Percentiles rank a stretch among this genome's conserved stretches.
These are phyloP conservation scores for Cotesia glomerata DNA, from an alignment of 1,140 invertebrate species.

Conservation along the genomic window DNA sequence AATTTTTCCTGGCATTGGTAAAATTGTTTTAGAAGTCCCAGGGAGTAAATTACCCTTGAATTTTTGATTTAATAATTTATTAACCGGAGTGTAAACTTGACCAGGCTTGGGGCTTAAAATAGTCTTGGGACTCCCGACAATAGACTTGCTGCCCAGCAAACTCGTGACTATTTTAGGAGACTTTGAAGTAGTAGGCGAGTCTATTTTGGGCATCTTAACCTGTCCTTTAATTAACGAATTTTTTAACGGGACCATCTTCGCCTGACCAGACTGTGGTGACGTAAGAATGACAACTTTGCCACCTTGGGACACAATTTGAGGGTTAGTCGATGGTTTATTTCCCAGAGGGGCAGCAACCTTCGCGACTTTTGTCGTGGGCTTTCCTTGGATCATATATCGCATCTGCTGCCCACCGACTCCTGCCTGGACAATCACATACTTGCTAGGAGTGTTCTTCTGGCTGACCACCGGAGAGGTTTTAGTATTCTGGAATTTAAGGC, in stretches of 20 bases:
- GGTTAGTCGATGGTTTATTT: constrained; percentile 47
- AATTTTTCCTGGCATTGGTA: constrained; percentile 15
- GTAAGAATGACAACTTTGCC: constrained; percentile 57
- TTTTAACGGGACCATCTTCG: constrained; percentile 50
- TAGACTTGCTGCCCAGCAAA: too few relatives aligned
- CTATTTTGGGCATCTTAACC: constrained; percentile 49
- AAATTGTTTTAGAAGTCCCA: constrained; percentile 38
- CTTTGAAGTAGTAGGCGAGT: constrained; percentile 53
- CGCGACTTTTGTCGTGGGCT: constrained; percentile 28
- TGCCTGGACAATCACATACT: constrained; percentile 70
- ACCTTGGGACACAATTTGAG: constrained; percentile 55
- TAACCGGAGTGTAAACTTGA: constrained; percentile 49
- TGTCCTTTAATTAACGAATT: constrained; percentile 55
- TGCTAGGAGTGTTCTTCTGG: constrained; percentile 62
- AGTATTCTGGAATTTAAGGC: constrained; percentile 48
- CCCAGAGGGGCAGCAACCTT: constrained; percentile 42
- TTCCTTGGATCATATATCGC: constrained; percentile 51
- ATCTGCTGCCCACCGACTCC: constrained; percentile 49
- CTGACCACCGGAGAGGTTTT: constrained; percentile 36
- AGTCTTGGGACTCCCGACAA: too few relatives aligned
- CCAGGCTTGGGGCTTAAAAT: constrained; percentile 40
- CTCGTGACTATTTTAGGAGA: constrained; percentile 25
- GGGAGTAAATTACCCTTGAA: too few relatives aligned
- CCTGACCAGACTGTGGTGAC: constrained; percentile 47
- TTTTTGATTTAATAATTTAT: constrained; percentile 21